Conservation (phyloP, 1,140 invertebrate genomes). For the Leptinotarsa undecemlineata region DNA sequence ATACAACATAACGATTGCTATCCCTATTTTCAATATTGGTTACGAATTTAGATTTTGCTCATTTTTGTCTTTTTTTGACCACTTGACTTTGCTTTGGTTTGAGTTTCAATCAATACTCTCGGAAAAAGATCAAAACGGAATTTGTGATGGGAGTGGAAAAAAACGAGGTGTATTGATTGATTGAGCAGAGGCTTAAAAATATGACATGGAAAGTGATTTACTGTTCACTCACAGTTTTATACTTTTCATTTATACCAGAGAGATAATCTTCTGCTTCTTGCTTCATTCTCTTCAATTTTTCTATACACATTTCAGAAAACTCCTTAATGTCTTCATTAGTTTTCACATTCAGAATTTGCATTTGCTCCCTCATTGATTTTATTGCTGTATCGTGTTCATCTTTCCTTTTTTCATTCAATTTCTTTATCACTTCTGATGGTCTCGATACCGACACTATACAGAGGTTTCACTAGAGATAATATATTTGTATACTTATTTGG, state of each 20-base stretch:
- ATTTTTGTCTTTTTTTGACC: no score
- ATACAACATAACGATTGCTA: no score
- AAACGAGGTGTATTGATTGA: no score
- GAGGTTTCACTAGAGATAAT: neutral
- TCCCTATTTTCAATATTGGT: no score
- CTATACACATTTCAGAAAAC: neutral
- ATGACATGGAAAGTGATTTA: neutral
- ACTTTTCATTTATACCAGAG: neutral
- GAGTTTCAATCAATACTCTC: no score
- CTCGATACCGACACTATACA: constrained; percentile 5
- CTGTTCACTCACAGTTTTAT: neutral
- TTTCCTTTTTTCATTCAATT: constrained; percentile 19
- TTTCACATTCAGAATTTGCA: constrained; percentile 6
- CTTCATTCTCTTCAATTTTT: constrained; percentile 18
- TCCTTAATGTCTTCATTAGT: constrained; percentile 24
- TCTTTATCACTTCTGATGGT: constrained; percentile 14
- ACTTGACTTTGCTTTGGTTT: no score
- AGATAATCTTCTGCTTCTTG: constrained; percentile 5
- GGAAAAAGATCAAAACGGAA: no score
- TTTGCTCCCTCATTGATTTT: constrained; percentile 9
- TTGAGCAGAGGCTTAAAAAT: no score
- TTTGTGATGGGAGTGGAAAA: no score
- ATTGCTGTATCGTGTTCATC: constrained; percentile 18
- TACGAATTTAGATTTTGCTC: no score
- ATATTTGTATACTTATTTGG: neutral